Percentiles rank a stretch among this genome's conserved stretches.
These are phyloP conservation scores for Mesocricetus auratus DNA, from an alignment of 2,113 vertebrate species.

Conservation along the genomic window DNA sequence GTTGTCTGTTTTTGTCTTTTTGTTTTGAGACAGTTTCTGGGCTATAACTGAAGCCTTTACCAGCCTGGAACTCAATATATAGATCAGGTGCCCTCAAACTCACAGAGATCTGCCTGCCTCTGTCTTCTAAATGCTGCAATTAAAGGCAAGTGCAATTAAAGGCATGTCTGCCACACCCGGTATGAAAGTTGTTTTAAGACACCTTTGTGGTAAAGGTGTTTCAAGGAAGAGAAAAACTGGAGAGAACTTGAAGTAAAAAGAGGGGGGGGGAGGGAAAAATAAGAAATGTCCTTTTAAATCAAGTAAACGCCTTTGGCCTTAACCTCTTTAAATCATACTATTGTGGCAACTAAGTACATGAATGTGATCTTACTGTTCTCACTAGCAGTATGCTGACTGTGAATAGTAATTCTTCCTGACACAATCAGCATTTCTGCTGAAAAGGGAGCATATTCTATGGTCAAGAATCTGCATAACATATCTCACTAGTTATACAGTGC, in stretches of 20 bases:
- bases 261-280: background rate
- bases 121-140: background rate
- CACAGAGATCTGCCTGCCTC: background rate
- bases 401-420: background rate
- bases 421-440: conserved; percentile 24
- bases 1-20: background rate
- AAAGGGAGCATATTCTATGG: background rate
- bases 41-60: background rate
- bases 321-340: background rate
- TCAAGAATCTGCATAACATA: background rate
- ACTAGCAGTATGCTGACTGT: background rate
- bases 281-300: conserved; percentile 25
- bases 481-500: conserved; percentile 10
- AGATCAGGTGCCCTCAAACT: background rate
- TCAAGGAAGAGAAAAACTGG: background rate
- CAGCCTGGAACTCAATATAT: background rate
- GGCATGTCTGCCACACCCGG: background rate
- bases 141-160: background rate
- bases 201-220: background rate
- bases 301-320: background rate
- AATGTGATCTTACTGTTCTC: background rate
- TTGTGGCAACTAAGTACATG: background rate
- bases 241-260: background rate
- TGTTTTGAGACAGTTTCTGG: background rate
- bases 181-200: background rate